Conservation (phyloP, 2,888 invertebrate species). For the Athalia cordata region DNA sequence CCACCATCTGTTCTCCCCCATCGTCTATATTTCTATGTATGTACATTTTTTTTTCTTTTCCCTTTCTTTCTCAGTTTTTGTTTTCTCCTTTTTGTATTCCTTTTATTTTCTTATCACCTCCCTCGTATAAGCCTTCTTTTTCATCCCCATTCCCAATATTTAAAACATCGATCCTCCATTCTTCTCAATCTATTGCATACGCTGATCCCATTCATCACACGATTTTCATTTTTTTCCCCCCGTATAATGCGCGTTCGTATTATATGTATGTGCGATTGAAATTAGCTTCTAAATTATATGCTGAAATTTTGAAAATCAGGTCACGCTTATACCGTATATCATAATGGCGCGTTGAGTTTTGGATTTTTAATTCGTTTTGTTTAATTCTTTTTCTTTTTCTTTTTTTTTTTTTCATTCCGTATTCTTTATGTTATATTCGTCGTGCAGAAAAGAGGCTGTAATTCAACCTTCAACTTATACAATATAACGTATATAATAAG, state of each 20-base stretch:
- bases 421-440: not conserved
- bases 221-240: too few relatives aligned
- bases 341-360: too few relatives aligned
- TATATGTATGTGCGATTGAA: too few relatives aligned
- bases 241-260: too few relatives aligned
- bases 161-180: not conserved
- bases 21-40: not conserved
- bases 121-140: not conserved
- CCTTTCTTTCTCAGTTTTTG: not conserved
- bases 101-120: not conserved
- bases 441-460: not conserved
- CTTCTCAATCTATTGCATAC: not conserved
- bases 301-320: too few relatives aligned
- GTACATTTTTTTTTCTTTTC: slow-evolving; percentile 9
- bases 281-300: too few relatives aligned
- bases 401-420: not conserved
- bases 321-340: too few relatives aligned
- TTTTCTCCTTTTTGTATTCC: not conserved
- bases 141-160: not conserved
- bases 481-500: not conserved
- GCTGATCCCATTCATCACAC: not conserved
- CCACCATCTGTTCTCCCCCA: slow-evolving; percentile 37
- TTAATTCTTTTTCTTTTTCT: not conserved
- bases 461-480: slow-evolving; percentile 10
- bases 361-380: too few relatives aligned